Evolutionary conservation across 2,797 vertebrate species (phyloP).

Genomic region (Aselliscus stoliczkanus): DNA sequence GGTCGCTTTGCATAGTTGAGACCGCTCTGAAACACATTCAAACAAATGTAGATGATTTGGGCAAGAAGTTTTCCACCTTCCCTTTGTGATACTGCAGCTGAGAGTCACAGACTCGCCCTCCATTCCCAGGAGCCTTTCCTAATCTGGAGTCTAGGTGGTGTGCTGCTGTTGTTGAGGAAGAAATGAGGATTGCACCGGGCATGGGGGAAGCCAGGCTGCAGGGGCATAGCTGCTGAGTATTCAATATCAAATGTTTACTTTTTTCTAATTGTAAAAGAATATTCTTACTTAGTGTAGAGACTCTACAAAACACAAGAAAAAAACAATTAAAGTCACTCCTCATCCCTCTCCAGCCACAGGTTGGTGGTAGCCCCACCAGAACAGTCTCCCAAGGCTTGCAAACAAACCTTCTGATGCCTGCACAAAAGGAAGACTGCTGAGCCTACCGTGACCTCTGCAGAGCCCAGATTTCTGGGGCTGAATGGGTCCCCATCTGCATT

Average conservation of each 20-base stretch:
- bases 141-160: background rate
- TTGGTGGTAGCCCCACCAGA: background rate
- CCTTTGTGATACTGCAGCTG: background rate
- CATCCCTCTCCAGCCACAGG: background rate
- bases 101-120: background rate
- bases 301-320: background rate
- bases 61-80: slow-evolving; percentile 59
- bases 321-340: background rate
- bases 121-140: background rate
- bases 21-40: background rate
- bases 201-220: background rate
- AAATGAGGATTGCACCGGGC: background rate
- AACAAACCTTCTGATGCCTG: background rate
- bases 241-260: background rate
- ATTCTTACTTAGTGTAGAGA: background rate
- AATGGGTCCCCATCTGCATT: background rate
- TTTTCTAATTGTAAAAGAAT: background rate
- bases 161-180: background rate
- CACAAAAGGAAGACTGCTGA: background rate
- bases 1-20: background rate
- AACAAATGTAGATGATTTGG: slow-evolving; percentile 33
- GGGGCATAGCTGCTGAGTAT: background rate
- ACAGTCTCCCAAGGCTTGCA: background rate
- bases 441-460: background rate
- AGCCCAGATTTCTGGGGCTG: background rate